Evolutionary conservation across 2,888 invertebrate genomes (phyloP).

Genomic region (Merodon equestris): DNA sequence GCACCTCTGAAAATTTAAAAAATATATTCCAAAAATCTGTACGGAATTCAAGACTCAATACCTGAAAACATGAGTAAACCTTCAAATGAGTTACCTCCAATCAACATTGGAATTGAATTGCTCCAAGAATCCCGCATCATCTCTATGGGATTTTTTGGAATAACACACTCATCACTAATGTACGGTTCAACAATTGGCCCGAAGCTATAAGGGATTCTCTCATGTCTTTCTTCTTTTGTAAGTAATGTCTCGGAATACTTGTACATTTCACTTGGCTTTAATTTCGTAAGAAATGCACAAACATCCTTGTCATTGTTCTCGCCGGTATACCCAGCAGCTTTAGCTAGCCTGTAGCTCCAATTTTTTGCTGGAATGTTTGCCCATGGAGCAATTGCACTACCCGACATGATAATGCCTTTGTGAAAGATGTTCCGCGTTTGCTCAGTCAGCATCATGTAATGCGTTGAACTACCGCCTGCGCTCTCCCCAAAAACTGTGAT

Average conservation of each 20-base stretch:
- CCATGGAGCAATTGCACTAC: constrained; percentile 75
- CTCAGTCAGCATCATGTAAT: constrained; percentile 80
- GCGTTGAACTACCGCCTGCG: constrained; percentile 80
- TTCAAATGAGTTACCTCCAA: constrained; percentile 77
- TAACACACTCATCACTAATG: constrained; percentile 74
- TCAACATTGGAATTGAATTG: constrained; percentile 76
- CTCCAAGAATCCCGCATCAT: constrained; percentile 77
- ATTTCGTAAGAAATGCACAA: constrained; percentile 75
- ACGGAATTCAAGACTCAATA: too few relatives aligned
- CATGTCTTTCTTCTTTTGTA: constrained; percentile 75
- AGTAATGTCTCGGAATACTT: constrained; percentile 76
- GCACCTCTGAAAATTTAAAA: too few relatives aligned
- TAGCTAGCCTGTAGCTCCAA: constrained; percentile 75
- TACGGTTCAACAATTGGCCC: constrained; percentile 77
- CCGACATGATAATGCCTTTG: constrained; percentile 77
- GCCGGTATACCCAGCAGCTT: constrained; percentile 75
- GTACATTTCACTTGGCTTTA: constrained; percentile 75
- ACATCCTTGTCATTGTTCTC: constrained; percentile 75
- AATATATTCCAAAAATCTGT: too few relatives aligned
- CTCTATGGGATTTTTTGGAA: constrained; percentile 74
- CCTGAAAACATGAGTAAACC: constrained; percentile 75
- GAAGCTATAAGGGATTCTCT: constrained; percentile 74
- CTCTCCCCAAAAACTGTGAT: constrained; percentile 81
- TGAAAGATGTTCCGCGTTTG: constrained; percentile 78
- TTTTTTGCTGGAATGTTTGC: constrained; percentile 73